Evolutionary conservation across 2,113 vertebrate species (phyloP).

Genomic region (Salminus brasiliensis): DNA sequence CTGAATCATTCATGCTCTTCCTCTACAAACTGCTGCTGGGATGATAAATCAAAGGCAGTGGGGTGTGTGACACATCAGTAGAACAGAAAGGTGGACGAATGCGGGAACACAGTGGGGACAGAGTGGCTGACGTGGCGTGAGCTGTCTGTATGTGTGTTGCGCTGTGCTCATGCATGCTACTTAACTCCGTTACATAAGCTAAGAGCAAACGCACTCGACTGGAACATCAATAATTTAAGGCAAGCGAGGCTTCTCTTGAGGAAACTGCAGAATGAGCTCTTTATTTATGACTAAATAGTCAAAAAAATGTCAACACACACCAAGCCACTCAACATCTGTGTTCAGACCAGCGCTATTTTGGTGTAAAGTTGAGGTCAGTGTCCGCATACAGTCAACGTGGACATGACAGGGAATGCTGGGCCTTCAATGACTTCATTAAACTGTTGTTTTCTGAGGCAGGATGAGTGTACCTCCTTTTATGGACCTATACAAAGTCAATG

Average conservation of each 20-base stretch:
- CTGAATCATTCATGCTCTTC: neutral
- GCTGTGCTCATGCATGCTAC: conserved; percentile 38
- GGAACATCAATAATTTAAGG: conserved; percentile 68
- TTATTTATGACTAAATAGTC: neutral
- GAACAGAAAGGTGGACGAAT: neutral
- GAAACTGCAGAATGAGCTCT: conserved; percentile 1
- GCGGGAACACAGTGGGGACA: neutral
- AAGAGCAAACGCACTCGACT: conserved; percentile 53
- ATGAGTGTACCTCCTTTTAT: too few relatives aligned
- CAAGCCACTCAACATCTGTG: neutral
- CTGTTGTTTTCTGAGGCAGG: too few relatives aligned
- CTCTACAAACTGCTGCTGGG: neutral
- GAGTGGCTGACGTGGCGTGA: neutral
- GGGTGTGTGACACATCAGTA: neutral
- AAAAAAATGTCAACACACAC: neutral
- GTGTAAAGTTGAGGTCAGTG: neutral
- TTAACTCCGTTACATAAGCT: conserved; percentile 45
- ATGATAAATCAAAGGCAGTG: conserved; percentile 8
- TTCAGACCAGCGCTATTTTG: neutral
- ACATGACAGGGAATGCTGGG: too few relatives aligned
- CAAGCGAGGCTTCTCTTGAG: conserved; percentile 29
- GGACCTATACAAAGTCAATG: too few relatives aligned
- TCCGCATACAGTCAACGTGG: too few relatives aligned
- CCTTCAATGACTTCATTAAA: too few relatives aligned
- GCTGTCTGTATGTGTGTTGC: conserved; percentile 1